Evolutionary conservation across 2,113 vertebrate genomes (phyloP).

Genomic region (Indri indri): DNA sequence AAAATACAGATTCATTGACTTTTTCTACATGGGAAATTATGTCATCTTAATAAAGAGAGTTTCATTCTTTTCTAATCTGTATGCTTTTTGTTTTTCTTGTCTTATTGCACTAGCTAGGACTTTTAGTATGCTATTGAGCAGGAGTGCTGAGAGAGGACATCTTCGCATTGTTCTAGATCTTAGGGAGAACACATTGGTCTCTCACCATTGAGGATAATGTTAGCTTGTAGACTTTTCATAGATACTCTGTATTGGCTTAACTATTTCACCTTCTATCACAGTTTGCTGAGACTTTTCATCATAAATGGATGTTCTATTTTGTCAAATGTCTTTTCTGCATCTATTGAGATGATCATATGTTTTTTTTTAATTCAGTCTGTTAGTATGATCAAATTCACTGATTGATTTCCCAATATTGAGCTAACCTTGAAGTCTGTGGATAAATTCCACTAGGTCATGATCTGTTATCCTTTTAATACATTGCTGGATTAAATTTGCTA

Average conservation of each 20-base stretch:
- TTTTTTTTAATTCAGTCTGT: not conserved
- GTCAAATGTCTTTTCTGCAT: not conserved
- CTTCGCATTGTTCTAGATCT: not conserved
- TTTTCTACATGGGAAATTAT: not conserved
- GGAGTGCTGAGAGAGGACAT: not conserved
- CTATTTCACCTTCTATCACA: not conserved
- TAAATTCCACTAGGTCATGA: not conserved
- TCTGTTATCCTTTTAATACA: not conserved
- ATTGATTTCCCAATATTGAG: not conserved
- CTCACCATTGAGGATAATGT: not conserved
- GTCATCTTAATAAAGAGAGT: not conserved
- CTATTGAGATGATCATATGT: not conserved
- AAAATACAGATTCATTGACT: not conserved
- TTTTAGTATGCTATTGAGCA: not conserved
- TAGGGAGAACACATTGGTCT: not conserved
- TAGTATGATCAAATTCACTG: not conserved
- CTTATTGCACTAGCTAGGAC: not conserved
- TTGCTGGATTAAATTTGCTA: not conserved
- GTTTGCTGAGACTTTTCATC: not conserved
- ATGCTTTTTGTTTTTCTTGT: not conserved
- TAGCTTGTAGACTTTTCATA: not conserved
- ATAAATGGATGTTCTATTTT: not conserved
- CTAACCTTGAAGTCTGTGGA: not conserved
- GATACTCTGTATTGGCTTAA: not conserved
- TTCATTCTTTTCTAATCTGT: not conserved